A percentile compares a stretch with the other conserved stretches of the same genome.
Evolutionary conservation across 1,140 invertebrate species (phyloP).

Genomic region (Chionoecetes opilio): DNA sequence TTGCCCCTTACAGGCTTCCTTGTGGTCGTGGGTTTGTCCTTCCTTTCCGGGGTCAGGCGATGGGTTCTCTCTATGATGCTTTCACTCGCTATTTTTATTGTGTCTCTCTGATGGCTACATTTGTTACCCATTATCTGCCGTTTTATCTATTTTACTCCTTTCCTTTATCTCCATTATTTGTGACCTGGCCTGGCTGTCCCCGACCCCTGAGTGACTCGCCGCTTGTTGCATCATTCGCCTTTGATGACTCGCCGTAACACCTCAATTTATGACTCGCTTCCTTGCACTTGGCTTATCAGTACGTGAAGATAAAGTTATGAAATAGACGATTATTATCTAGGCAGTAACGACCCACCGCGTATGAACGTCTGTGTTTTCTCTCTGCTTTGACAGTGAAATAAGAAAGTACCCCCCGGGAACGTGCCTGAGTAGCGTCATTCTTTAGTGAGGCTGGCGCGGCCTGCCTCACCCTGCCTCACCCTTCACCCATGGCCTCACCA

Average conservation of each 20-base stretch:
- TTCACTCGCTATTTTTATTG: conserved; percentile 52
- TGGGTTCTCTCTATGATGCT: background rate
- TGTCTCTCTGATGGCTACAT: background rate
- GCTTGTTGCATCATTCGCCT: background rate
- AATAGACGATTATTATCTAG: conserved; percentile 23
- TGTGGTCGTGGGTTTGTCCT: conserved; percentile 47
- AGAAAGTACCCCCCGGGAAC: background rate
- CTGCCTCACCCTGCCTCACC: too few species aligned
- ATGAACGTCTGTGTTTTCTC: conserved; percentile 44
- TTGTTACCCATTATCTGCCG: conserved; percentile 35
- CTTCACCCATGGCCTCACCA: too few species aligned
- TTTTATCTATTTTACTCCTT: conserved; percentile 22
- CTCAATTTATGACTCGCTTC: conserved; percentile 40
- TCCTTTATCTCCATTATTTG: conserved; percentile 30
- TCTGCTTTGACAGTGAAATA: background rate
- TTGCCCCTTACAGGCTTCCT: conserved; percentile 64
- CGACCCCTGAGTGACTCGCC: background rate
- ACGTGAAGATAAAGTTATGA: conserved; percentile 49
- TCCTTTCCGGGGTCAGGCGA: conserved; percentile 24
- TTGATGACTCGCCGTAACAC: background rate
- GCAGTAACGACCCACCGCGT: conserved; percentile 15
- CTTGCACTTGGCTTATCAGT: conserved; percentile 46
- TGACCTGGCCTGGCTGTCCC: background rate
- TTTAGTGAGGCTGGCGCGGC: background rate
- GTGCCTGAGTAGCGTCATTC: background rate